Evolutionary conservation across 2,797 vertebrate genomes (phyloP), one percentile per base, ranked within the genome.

Genomic region (Coregonus suidteri): DNA sequence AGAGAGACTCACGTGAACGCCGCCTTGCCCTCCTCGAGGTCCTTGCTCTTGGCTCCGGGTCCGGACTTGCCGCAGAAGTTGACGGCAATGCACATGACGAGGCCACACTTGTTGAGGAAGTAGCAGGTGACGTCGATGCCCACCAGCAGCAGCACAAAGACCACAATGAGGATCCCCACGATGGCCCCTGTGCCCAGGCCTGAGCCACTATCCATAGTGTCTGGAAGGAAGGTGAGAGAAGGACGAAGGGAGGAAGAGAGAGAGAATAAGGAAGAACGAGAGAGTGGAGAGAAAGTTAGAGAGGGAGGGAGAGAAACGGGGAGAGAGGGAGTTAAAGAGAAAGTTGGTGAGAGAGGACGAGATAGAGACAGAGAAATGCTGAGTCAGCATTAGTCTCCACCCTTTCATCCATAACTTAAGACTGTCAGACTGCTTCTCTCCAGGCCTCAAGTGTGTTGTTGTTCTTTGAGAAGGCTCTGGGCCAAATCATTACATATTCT

Each of bases 21-120:
- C 0, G 98, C 97, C 84, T 99, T 97, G 82, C 98, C 97, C 92
- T 99, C 98, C 85, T 99, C 98, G 4, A 98, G 95, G 94, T 99
- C 98, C 87, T 98, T 98, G 92, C 91, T 94, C 92, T 99, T 99
- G 77, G 96, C 94, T 0, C 97, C 95, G 0, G 98, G 97, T 0
- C 97, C 98, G 0, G 96, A 88, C 73, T 99, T 99, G 41, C 98
- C 97, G 0, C 98, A 99, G 85, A 99, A 88, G 89, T 98, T 99
- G 59, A 99, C 96, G 0, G 97, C 97, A 0, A 99, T 98, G 93
- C 98, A 99, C 98, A 99, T 99, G 72, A 99, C 95, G 56, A 99
- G 94, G 20, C 98, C 98, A 0, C 98, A 99, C 92, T 99, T 99
- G 93, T 99, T 99, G 77, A 99, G 95, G 95, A 99, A 99, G 92